Base-by-base conservation (phyloP, 2,797 vertebrate genomes). In the Ciconia nigra region DNA sequence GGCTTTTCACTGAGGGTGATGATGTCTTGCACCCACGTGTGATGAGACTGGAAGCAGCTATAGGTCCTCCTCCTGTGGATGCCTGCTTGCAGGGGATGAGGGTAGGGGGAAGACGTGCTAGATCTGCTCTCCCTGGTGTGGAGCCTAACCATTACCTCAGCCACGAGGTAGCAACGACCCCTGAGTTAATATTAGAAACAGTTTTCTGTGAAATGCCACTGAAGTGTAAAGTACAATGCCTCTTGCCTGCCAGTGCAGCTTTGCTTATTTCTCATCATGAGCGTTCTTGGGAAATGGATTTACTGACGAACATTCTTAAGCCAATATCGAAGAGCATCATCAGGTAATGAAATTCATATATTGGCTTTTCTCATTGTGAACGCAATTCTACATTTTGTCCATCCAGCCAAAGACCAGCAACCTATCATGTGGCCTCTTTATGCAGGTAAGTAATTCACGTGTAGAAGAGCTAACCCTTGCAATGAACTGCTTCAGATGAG, bases 241-340 rank as follows among this genome's bases (percentile, higher is more conserved):
- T 93, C 73, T 46, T 80, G 46, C 59, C 59, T 73, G 80, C 66
- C 25, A 62, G 52, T 19, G 29, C 42, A 76, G 47, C 29, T 84
- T 81, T 82, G 61, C 71, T 85, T 49, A 44, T 93, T 94, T 85
- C 73, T 90, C 57, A n/a, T 67, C 57, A 35, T 22, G 13, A 95
- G 29, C 17, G 26, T 76, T 93, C 83, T 92, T 93, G 79, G 77
- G 72, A 77, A 84, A 49, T 58, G 31, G 81, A 49, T 91, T 89
- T 92, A 66, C 84, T 58, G 49, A 72, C 1, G 7, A 90, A 65
- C 28, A 21, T 67, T 73, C 57, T 59, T 90, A 86, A 86, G 59
- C 52, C 72, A 73, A 3, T 89, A 52, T 28, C 71, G 69, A 54
- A 74, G 25, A 83, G 37, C 78, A 58, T 85, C 72, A 87, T 85